phyloP scores from a whole-genome alignment of 2,888 invertebrate genomes.

The Homarus gammarus region DNA sequence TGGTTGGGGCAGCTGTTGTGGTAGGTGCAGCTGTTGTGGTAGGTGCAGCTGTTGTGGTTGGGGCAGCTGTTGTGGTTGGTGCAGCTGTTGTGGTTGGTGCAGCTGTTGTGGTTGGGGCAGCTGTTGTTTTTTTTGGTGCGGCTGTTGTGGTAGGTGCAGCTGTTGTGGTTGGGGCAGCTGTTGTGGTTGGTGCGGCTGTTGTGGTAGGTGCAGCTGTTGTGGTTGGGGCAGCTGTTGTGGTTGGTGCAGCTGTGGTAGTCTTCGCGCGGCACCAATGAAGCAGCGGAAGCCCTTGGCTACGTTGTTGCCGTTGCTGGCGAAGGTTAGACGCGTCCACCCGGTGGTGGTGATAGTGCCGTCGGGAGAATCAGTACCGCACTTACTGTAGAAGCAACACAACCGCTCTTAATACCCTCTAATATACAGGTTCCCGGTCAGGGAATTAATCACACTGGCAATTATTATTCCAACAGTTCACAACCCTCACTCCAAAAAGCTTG shows the following conservation, averaged over 20 bases:
- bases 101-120: too few relatives aligned
- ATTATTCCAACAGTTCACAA: background rate
- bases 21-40: conserved; percentile 5
- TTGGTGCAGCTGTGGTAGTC: conserved; percentile 17
- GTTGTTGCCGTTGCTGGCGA: conserved; percentile 26
- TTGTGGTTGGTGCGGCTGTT: conserved; percentile 2
- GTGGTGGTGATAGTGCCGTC: conserved; percentile 59
- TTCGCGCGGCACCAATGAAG: conserved; percentile 61
- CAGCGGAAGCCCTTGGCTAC: conserved; percentile 61
- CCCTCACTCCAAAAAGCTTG: too few relatives aligned
- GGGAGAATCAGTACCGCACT: conserved; percentile 57
- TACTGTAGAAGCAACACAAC: conserved; percentile 45
- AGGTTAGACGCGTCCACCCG: conserved; percentile 66
- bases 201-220: too few relatives aligned
- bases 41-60: background rate
- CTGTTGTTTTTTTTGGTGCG: background rate
- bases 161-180: background rate
- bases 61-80: too few relatives aligned
- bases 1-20: background rate
- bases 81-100: too few relatives aligned
- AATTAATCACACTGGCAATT: background rate
- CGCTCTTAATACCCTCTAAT: background rate
- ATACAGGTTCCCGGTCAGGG: background rate
- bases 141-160: background rate
- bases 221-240: too few relatives aligned